Percentiles rank a stretch among this genome's conserved stretches.
These are phyloP conservation scores for Diabrotica balteata DNA, from an alignment of 2,888 invertebrate genomes.

Conservation along the genomic window DNA sequence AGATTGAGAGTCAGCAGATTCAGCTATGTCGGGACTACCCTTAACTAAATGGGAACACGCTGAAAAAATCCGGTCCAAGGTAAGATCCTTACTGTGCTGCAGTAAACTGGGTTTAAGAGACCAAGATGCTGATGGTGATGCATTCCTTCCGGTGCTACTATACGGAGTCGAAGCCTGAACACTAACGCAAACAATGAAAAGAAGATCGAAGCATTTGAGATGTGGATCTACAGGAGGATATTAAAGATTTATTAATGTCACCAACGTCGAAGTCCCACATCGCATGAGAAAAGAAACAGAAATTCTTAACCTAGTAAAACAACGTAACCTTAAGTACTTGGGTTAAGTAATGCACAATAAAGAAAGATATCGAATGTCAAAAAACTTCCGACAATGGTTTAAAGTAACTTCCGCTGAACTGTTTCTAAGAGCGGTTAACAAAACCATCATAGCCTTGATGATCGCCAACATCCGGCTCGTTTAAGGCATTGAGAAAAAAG, in stretches of 20 bases:
- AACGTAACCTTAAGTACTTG: no score
- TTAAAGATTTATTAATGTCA: neutral
- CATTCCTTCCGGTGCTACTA: neutral
- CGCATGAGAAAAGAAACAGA: neutral
- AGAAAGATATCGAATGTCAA: neutral
- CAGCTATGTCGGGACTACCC: neutral
- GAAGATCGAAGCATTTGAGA: neutral
- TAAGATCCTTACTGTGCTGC: neutral
- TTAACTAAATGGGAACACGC: neutral
- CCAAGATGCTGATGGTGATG: no score
- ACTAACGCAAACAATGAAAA: no score
- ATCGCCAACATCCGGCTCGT: neutral
- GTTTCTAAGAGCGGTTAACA: no score
- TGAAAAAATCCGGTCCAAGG: neutral
- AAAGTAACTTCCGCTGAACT: no score
- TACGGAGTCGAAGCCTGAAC: neutral
- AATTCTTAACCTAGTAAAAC: no score
- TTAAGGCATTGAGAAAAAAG: neutral
- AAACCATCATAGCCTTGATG: no score
- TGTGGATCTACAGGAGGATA: neutral
- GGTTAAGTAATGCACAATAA: neutral
- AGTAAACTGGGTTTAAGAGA: neutral
- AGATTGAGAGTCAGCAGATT: neutral
- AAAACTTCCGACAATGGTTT: no score
- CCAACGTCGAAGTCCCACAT: neutral